Base-by-base conservation (phyloP, 2,797 vertebrate species). In the Alfaro cultratus region DNA sequence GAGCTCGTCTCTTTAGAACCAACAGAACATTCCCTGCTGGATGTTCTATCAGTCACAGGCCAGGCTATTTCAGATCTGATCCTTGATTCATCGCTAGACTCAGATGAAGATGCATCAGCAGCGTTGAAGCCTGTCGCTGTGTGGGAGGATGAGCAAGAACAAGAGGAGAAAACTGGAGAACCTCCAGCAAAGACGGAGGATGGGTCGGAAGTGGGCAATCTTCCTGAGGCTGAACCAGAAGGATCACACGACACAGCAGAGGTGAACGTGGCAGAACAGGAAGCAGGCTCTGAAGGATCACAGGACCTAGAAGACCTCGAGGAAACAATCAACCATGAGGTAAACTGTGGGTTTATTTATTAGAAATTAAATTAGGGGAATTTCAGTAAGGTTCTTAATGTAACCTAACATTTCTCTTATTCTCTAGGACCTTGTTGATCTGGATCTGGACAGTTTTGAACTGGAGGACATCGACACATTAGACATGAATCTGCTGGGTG, bases 381-480 rank as follows among this genome's bases (percentile, higher is more conserved):
- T 23, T 43, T 68, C 39, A 68, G 11, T 70, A 41, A 23, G 18
- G 36, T 41, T 21, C 7, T 67, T 39, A 67, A 39, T 21, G 16
- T 67, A 36, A 39, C 62, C 4, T 12, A 41, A 23, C 18, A 5
- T 10, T 4, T 18, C 5, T 13, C 29, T 29, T 12, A n/a, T 29
- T 68, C 10, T 41, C 18, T 12, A 94, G 92, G 85, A 8, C 26
- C 94, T 98, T 88, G 95, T 97, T 71, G 97, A 99, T 86, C 95
- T 99, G 76, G 97, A 99, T 85, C 91, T 99, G 82, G 97, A 99
- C 95, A 97, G 96, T 91, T 95, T 98, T 90, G 98, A 99, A 78
- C 92, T 98, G 89, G 93, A 98, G 3, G 97, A 98, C 82, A 96
- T 98, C 47, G 98, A 99, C 88, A 97, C 97, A 82, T 93, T 96